Base-by-base conservation (phyloP, 2,113 vertebrate genomes). In the Speoplatyrhinus poulsoni region DNA sequence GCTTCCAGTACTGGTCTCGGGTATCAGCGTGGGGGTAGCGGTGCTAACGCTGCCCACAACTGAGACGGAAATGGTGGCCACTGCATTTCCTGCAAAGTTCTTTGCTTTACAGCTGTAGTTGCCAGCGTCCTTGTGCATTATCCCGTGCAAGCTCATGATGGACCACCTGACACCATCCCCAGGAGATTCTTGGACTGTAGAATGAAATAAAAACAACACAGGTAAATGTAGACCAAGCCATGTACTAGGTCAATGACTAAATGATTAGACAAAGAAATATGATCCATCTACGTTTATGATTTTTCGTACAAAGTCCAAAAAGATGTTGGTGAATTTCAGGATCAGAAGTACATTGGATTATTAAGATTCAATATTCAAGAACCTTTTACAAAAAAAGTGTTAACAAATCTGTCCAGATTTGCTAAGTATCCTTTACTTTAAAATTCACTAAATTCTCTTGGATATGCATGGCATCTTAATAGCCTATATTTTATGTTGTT, bases 41-140 rank as follows among this genome's bases (percentile, higher is more conserved):
- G 93, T 94, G 3, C 87, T 90, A 16, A 89, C 77, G n/a, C 72
- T 71, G 46, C 95, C 95, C 16, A 92, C 92, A 63, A 99, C 90
- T 0, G 89, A 93, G 61, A 99, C 70, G 0, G 91, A 94, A 65
- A 99, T 95, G 69, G 90, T 91, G 53, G 95, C 95, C 85, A 94
- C 93, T 6, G 94, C 92, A 15, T 79, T 88, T 16, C 97, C 97
- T 0, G 96, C 97, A 73, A 95, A 81, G 65, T 98, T 99, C 85
- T 95, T 98, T 50, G 96, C 98, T 75, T 93, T 96, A 81, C 98
- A 99, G 48, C 88, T 94, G 87, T 98, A 99, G 85, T 96, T 89
- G 15, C 96, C 97, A 4, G 95, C 94, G 0, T 99, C 96, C 78
- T 93, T 94, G 83, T 91, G 87, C 4, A 93, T 83, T 81, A 99